A percentile compares a stretch with the other conserved stretches of the same genome.
phyloP scores from a whole-genome alignment of 2,113 vertebrate genomes.

The Etheostoma spectabile region DNA sequence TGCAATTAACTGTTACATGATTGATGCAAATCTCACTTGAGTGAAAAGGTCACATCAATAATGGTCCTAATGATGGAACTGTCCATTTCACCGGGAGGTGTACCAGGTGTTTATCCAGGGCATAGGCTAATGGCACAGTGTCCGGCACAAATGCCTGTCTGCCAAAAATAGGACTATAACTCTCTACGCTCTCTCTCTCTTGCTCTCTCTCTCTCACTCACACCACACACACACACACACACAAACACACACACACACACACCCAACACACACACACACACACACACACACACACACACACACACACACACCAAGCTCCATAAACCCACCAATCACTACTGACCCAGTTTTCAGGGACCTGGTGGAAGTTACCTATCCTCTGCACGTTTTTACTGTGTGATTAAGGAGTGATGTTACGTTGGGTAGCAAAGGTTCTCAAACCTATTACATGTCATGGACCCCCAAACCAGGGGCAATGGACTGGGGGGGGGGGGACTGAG shows the following conservation, averaged over 20 bases:
- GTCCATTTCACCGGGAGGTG: conserved; percentile 12
- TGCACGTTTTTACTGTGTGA: not conserved
- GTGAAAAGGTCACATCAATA: conserved; percentile 61
- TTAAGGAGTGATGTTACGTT: not conserved
- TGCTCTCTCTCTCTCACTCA: not conserved
- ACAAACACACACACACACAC: not conserved
- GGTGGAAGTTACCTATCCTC: not conserved
- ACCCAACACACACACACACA: not conserved
- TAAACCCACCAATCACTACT: not conserved
- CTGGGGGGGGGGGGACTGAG: too few species aligned
- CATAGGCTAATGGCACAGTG: not conserved
- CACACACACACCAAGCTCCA: not conserved
- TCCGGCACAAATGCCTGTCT: not conserved
- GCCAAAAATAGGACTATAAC: not conserved
- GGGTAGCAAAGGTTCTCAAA: too few species aligned
- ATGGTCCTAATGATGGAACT: conserved; percentile 44
- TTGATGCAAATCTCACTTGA: conserved; percentile 42
- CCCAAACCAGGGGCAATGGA: too few species aligned
- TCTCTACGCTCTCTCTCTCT: not conserved
- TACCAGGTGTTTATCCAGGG: conserved; percentile 22
- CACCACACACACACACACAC: not conserved
- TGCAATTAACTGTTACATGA: conserved; percentile 29
- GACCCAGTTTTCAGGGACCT: not conserved
- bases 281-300: not conserved
- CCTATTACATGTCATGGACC: too few species aligned